Conservation (phyloP, 2,888 invertebrate species). For the Gastrophysa polygoni region DNA sequence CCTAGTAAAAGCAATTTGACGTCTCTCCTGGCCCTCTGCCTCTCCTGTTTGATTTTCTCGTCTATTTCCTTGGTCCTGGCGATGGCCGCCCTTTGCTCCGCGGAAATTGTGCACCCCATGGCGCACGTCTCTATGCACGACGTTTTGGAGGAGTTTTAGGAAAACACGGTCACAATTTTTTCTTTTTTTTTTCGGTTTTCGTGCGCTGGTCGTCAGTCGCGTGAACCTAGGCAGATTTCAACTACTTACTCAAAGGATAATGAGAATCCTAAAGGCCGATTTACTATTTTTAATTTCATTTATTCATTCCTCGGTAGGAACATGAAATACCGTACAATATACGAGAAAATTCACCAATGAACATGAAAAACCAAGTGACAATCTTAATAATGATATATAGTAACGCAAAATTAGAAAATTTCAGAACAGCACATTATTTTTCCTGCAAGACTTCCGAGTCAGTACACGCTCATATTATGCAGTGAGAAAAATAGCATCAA, state of each 20-base stretch:
- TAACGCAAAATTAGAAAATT: too few species aligned
- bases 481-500: too few species aligned
- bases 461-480: too few species aligned
- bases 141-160: conserved; percentile 46
- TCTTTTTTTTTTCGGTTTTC: not conserved
- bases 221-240: conserved; percentile 3
- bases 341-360: too few species aligned
- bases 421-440: too few species aligned
- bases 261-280: too few species aligned
- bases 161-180: conserved; percentile 20
- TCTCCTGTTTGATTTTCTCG: conserved; percentile 97
- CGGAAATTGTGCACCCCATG: conserved; percentile 99
- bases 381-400: too few species aligned
- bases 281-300: too few species aligned
- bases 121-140: conserved; percentile 53
- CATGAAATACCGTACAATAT: too few species aligned
- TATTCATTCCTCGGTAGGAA: too few species aligned
- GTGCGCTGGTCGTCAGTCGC: not conserved
- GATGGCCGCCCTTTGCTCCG: conserved; percentile 97
- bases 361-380: too few species aligned
- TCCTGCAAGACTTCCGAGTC: too few species aligned
- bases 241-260: not conserved
- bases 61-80: conserved; percentile 98
- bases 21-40: conserved; percentile 97
- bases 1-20: conserved; percentile 97